Conservation (phyloP, 30 jellyfish, hydroid and myxozoan genomes). For the Hydractinia symbiolongicarpus region DNA sequence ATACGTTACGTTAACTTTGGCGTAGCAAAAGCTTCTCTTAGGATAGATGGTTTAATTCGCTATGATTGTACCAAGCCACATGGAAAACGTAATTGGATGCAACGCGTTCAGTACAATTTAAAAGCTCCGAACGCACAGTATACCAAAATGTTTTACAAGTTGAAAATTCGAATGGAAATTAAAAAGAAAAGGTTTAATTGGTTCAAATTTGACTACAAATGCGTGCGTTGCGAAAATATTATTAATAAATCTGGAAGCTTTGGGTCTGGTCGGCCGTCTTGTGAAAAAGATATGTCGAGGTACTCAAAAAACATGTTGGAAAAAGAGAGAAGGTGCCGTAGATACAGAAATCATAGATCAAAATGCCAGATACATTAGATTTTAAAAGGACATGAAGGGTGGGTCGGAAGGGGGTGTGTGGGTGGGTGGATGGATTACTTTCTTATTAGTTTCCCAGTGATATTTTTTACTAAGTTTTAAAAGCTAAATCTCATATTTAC, state of each 20-base stretch:
- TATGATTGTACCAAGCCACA: conserved; percentile 54
- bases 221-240: conserved; percentile 40
- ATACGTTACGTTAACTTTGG: conserved; percentile 26
- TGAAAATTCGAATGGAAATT: conserved; percentile 44
- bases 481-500: no score
- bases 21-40: conserved; percentile 22
- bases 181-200: conserved; percentile 40
- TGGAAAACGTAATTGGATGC: background rate
- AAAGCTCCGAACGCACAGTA: conserved; percentile 27
- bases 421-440: no score
- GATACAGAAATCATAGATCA: no score
- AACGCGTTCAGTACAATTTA: conserved; percentile 24
- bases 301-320: no score
- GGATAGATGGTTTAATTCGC: conserved; percentile 28
- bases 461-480: no score
- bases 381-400: no score
- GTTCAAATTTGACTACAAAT: conserved; percentile 27
- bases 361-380: no score
- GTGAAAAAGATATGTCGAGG: conserved; percentile 10
- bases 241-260: conserved; percentile 40
- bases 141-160: conserved; percentile 41
- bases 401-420: no score
- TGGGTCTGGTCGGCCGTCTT: conserved; percentile 40
- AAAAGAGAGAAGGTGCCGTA: no score
- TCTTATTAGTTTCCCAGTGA: no score